These are phyloP conservation scores for Sycophila sp. DNA, from an alignment of 1,140 invertebrate species.

Conservation along the genomic window DNA sequence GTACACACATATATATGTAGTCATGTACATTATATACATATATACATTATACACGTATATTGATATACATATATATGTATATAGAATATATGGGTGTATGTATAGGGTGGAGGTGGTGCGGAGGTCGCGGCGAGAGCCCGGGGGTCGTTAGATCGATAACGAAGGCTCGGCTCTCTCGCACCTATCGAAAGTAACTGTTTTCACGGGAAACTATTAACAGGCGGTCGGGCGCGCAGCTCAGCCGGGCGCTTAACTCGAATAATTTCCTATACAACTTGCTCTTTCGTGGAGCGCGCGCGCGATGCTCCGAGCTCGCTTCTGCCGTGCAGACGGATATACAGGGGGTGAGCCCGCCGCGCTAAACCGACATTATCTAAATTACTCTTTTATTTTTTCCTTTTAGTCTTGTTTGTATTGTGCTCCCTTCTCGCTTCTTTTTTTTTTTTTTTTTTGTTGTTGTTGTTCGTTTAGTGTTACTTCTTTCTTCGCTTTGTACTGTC, in stretches of 20 bases:
- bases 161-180: background rate
- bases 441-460: too few relatives aligned
- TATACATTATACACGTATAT: background rate
- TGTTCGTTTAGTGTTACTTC: too few relatives aligned
- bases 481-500: too few relatives aligned
- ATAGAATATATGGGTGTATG: background rate
- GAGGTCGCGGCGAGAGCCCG: background rate
- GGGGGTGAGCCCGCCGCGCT: too few relatives aligned
- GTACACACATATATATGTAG: background rate
- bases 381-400: too few relatives aligned
- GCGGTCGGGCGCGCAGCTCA: background rate
- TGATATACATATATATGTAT: background rate
- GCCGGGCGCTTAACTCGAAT: background rate
- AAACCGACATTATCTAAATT: too few relatives aligned
- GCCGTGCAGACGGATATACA: too few relatives aligned
- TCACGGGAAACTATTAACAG: slow-evolving; percentile 22
- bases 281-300: too few relatives aligned
- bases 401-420: too few relatives aligned
- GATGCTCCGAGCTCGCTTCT: too few relatives aligned
- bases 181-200: slow-evolving; percentile 5
- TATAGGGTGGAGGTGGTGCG: background rate
- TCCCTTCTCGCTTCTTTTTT: too few relatives aligned
- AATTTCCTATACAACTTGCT: slow-evolving; percentile 1
- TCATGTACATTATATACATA: background rate
- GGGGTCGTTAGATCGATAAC: slow-evolving; percentile 12